Evolutionary conservation across 2,797 vertebrate species (phyloP), one percentile per base, ranked within the genome.

Genomic region (Denticeps clupeoides): DNA sequence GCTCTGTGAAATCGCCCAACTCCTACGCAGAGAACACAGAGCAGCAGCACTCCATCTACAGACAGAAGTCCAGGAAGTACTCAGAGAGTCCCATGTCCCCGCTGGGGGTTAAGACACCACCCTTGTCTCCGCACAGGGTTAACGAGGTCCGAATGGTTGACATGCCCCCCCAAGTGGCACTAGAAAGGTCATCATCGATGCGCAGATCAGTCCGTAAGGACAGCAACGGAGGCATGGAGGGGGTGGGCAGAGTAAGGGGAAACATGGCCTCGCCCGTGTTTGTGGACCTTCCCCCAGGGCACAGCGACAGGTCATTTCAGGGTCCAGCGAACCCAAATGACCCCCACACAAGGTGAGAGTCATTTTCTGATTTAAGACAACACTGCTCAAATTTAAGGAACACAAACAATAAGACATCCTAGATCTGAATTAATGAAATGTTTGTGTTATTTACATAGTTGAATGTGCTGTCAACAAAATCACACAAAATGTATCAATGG

Each of bases 341-440:
- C 54, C 77, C 72, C 40, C 89, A 94, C 60, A 88, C 84, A 41
- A 91, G 90, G 92, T 40, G n/a, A n/a, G n/a, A n/a, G n/a, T n/a
- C n/a, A n/a, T n/a, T n/a, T n/a, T n/a, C n/a, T n/a, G n/a, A n/a
- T n/a, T n/a, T n/a, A n/a, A n/a, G n/a, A n/a, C n/a, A n/a, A n/a
- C n/a, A n/a, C n/a, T n/a, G n/a, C n/a, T n/a, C n/a, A n/a, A n/a
- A n/a, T n/a, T n/a, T n/a, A n/a, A n/a, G n/a, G n/a, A n/a, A n/a
- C n/a, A n/a, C n/a, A n/a, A n/a, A n/a, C n/a, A n/a, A n/a, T n/a
- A n/a, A n/a, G n/a, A n/a, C n/a, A n/a, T n/a, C n/a, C n/a, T n/a
- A n/a, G n/a, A n/a, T n/a, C n/a, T n/a, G n/a, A n/a, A n/a, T n/a
- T n/a, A n/a, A n/a, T n/a, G n/a, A n/a, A n/a, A n/a, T n/a, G n/a